Evolutionary conservation across 30 jellyfish, hydroid and myxozoan genomes (phyloP), one percentile per base, ranked within the genome.

Genomic region (Aurelia sp.): DNA sequence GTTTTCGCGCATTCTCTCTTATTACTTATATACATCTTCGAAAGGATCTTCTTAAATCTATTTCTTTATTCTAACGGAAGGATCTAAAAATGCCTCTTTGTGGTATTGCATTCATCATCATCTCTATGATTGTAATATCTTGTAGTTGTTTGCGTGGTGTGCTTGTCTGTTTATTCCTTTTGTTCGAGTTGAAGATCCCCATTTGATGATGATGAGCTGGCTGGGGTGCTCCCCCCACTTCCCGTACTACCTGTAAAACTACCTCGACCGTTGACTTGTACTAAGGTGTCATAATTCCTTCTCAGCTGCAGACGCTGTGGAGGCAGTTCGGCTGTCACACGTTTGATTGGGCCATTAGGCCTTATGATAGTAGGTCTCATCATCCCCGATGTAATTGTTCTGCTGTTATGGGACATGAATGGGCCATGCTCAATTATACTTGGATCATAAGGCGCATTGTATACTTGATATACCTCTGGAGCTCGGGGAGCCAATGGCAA

Each of bases 351-450:
- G 12, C 70, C 79, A 69, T 55, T 75, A 20, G 92, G 86, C 47
- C 92, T 55, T 11, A 82, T 55, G 71, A 84, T 63, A 13, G 82
- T 52, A 12, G 85, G 92, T 68, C 74, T 84, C 82, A 84, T 63
- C 80, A 84, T 63, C 38, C 78, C 70, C 10, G 79, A 31, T 2
- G 93, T 62, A 47, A 70, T 7, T 8, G 81, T 38, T 48, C 61
- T 72, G 52, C 33, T 44, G 65, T 72, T 72, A 8, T 68, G 74
- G 24, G 63, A 65, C 66, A 84, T 84, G 53, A 84, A 84, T 9
- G 93, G 93, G n/a, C 93, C 93, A 13, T 73, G 87, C 68, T 84
- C 93, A 4, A 84, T 84, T 63, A 84, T 84, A 41, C 93, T 84
- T 41, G 93, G 85, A 51, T 84, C 93, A 57, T 84, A 84, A 17